These are phyloP conservation scores for Platerodrilus igneus DNA, from an alignment of 2,888 invertebrate species.

Conservation along the genomic window DNA sequence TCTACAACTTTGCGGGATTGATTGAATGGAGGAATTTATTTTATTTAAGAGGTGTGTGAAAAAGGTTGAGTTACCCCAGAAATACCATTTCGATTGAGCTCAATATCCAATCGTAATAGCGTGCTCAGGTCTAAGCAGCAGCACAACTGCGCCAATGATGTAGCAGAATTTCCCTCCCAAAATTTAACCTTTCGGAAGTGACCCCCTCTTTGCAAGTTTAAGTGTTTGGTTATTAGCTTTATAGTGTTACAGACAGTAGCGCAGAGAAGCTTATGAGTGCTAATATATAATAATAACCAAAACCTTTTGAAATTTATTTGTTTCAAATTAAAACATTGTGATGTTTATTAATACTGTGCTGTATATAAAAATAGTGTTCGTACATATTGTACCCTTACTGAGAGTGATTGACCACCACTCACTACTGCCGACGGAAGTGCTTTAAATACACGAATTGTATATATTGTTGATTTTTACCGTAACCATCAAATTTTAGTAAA, in stretches of 20 bases:
- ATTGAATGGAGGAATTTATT: conserved; percentile 24
- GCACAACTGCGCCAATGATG: conserved; percentile 31
- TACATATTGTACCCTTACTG: too few species aligned
- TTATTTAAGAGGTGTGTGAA: conserved; percentile 39
- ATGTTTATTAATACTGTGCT: too few species aligned
- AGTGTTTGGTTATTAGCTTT: conserved; percentile 44
- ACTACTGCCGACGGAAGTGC: too few species aligned
- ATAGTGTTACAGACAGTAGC: conserved; percentile 45
- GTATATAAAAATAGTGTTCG: too few species aligned
- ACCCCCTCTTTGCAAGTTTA: conserved; percentile 35
- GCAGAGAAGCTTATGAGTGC: too few species aligned
- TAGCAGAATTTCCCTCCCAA: conserved; percentile 29
- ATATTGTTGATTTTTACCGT: too few species aligned
- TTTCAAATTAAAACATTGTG: too few species aligned
- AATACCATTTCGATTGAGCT: conserved; percentile 41
- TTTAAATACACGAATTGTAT: too few species aligned
- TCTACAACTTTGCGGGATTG: conserved; percentile 32
- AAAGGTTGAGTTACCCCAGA: conserved; percentile 34
- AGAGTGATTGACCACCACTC: too few species aligned
- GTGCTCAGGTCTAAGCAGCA: conserved; percentile 27
- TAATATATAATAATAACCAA: too few species aligned
- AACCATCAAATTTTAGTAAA: too few species aligned
- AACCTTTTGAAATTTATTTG: too few species aligned
- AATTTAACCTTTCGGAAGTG: conserved; percentile 31
- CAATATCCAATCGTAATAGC: conserved; percentile 33